These are phyloP conservation scores for Anoplophora glabripennis DNA, from an alignment of 1,140 invertebrate species.

Conservation along the genomic window DNA sequence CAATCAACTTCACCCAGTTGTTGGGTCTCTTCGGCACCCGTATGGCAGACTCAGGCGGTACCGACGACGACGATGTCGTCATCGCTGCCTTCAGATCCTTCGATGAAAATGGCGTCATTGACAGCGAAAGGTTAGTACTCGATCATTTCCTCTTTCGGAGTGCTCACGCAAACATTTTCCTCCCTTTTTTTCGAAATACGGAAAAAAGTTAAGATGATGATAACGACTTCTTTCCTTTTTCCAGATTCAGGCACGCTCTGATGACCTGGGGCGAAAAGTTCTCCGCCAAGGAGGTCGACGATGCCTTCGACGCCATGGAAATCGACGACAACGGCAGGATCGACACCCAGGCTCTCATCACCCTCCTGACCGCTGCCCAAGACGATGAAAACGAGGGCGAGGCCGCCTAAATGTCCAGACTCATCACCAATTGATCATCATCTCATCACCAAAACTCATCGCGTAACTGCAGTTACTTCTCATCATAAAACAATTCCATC, in stretches of 20 bases:
- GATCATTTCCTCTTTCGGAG: no score
- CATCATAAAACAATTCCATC: conserved; percentile 23
- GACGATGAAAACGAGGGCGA: conserved; percentile 64
- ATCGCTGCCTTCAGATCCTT: conserved; percentile 94
- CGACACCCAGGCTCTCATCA: conserved; percentile 84
- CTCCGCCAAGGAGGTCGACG: conserved; percentile 86
- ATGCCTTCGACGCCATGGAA: conserved; percentile 93
- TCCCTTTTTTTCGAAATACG: no score
- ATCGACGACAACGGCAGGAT: conserved; percentile 91
- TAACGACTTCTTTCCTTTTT: conserved; percentile 27
- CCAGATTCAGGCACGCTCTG: conserved; percentile 86
- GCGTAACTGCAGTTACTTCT: neutral
- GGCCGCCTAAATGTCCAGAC: conserved; percentile 54
- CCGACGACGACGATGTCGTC: conserved; percentile 92
- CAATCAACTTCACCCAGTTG: conserved; percentile 94
- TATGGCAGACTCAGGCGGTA: conserved; percentile 73
- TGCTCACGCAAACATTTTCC: no score
- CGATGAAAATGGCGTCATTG: conserved; percentile 85
- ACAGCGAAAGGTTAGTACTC: conserved; percentile 68
- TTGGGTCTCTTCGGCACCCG: conserved; percentile 88
- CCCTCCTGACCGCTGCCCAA: conserved; percentile 79
- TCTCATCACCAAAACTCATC: conserved; percentile 12
- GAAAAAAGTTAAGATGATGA: no score
- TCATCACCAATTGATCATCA: neutral
- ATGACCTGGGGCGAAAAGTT: conserved; percentile 98